phyloP scores from a whole-genome alignment of 2,797 vertebrate species.

The Channa striata region DNA sequence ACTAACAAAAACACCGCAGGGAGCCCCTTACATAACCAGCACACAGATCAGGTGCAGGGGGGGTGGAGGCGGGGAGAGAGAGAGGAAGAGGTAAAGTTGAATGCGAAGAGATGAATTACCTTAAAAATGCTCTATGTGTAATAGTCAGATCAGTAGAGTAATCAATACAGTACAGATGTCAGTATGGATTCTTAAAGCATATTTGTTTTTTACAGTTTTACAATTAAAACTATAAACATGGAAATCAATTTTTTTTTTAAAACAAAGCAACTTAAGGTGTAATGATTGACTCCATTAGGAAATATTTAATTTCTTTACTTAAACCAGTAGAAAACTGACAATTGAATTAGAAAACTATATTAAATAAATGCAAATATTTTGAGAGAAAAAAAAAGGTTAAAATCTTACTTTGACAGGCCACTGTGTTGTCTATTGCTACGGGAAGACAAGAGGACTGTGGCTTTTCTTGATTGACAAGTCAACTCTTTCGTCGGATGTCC shows the following conservation, averaged over 20 bases:
- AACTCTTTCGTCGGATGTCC: slow-evolving; percentile 12
- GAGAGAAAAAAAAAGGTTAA: too few species aligned
- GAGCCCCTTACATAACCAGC: slow-evolving; percentile 63
- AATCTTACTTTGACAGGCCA: neutral
- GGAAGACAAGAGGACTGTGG: neutral
- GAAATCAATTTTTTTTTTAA: neutral
- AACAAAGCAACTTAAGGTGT: neutral
- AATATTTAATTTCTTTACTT: neutral
- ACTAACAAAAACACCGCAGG: slow-evolving; percentile 26
- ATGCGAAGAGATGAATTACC: neutral
- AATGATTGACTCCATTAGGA: neutral
- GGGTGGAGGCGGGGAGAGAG: slow-evolving; percentile 9
- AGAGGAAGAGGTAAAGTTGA: slow-evolving; percentile 27
- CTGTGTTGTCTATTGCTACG: neutral
- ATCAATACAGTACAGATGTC: neutral
- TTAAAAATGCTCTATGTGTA: too few species aligned
- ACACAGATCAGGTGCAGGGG: slow-evolving; percentile 6
- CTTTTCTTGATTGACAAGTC: slow-evolving; percentile 20
- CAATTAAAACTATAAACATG: neutral
- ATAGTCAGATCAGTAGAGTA: too few species aligned
- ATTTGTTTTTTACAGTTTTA: neutral
- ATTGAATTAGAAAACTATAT: too few species aligned
- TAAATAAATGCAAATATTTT: too few species aligned
- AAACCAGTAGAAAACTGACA: neutral
- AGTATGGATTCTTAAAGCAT: neutral